phyloP scores from a whole-genome alignment of 2,797 vertebrate genomes.

The Malurus splendens region DNA sequence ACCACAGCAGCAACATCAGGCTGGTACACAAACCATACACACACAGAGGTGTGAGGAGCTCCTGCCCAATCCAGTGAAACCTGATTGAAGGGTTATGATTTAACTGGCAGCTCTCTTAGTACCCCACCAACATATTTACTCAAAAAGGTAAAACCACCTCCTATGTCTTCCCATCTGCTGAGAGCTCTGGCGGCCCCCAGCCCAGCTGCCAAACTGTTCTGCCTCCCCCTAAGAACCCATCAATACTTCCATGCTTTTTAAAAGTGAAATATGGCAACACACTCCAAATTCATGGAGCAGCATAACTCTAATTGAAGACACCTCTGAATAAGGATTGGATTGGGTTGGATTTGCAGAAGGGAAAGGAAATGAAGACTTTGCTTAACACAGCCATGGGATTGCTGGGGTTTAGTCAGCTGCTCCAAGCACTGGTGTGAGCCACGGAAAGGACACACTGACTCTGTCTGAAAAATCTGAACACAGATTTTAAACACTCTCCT shows the following conservation, averaged over 20 bases:
- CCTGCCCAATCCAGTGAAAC: neutral
- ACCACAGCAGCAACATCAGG: neutral
- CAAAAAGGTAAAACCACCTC: neutral
- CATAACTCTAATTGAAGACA: neutral
- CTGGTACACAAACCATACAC: neutral
- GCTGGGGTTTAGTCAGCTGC: neutral
- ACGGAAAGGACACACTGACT: neutral
- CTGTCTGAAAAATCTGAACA: neutral
- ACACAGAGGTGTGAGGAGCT: neutral
- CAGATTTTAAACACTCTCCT: neutral
- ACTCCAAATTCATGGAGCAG: neutral
- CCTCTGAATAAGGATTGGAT: neutral
- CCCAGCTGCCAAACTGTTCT: neutral
- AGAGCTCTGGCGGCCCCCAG: neutral
- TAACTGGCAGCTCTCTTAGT: neutral
- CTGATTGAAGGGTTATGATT: neutral
- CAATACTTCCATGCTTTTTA: neutral
- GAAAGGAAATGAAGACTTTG: neutral
- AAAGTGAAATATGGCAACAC: neutral
- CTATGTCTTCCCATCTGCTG: neutral
- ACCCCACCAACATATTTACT: neutral
- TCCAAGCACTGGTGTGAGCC: neutral
- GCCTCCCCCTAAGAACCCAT: neutral
- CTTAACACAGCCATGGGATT: accelerated
- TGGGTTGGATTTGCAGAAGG: neutral